Evolutionary conservation across 2,888 invertebrate species (phyloP), one percentile per base, ranked within the genome.

Genomic region (Phortica okadai): DNA sequence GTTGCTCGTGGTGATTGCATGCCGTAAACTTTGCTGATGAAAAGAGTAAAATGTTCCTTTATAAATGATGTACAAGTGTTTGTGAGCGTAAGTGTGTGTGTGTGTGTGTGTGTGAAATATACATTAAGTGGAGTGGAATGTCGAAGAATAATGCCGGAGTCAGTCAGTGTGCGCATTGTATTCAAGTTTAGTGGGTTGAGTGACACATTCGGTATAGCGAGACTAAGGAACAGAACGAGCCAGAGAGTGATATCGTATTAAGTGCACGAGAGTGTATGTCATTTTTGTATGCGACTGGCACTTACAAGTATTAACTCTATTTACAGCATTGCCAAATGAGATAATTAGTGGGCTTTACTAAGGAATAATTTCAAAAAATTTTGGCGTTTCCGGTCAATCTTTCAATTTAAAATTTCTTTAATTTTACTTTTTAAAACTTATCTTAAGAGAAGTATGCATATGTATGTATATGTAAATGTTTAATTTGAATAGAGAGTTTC

Each of bases 101-200:
- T 64, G 21, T 45, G 69, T 45, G 64, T 56, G 56, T 56, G 56
- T 56, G 56, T 11, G 56, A 16, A 59, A 69, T 41, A 41, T 33
- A 41, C 14, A 42, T 72, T n/a, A 44, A 67, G 67, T 44, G 70
- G 70, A 72, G 70, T 72, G 70, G 56, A 72, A 72, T 72, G 70
- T 7, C 21, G 70, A 14, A 33, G 54, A 33, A 72, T 42, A 67
- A 44, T 56, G 56, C 56, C 21, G 56, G 56, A 75, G 44, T 74
- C 72, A 72, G 62, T 76, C 59, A 69, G 74, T 72, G 80, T 76
- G 78, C 79, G 78, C 85, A 84, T 84, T 84, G 84, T 85, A 81
- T 80, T 80, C 86, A 83, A 85, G 85, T 85, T 85, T 86, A 85
- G 85, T 86, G 85, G 85, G 87, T 85, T 85, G 85, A 85, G 85